phyloP scores from a whole-genome alignment of 2,888 invertebrate species.

The Drosophila lacicola region DNA sequence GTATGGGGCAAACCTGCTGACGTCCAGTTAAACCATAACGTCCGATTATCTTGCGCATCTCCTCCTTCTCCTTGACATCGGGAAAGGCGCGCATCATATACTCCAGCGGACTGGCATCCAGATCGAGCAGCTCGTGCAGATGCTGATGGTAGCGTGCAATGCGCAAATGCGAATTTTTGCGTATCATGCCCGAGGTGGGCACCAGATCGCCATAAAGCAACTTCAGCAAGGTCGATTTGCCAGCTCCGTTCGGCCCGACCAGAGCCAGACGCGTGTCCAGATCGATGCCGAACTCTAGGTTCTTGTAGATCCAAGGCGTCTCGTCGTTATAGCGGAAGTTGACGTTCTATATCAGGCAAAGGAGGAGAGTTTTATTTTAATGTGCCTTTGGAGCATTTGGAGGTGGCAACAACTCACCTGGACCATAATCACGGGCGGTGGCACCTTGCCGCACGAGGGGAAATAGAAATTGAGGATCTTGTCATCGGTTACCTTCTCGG shows the following conservation, averaged over 20 bases:
- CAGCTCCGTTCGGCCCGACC: constrained; percentile 99
- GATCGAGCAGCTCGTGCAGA: constrained; percentile 96
- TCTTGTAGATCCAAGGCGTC: constrained; percentile 96
- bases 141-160: constrained; percentile 99
- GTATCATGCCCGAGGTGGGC: constrained; percentile 98
- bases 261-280: constrained; percentile 97
- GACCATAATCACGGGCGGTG: constrained; percentile 99
- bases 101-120: constrained; percentile 97
- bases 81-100: constrained; percentile 99
- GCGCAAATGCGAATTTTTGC: constrained; percentile 98
- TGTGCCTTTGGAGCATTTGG: background rate
- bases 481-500: constrained; percentile 96
- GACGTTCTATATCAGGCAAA: constrained; percentile 89
- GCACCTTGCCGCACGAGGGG: constrained; percentile 97
- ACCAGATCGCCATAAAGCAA: constrained; percentile 97
- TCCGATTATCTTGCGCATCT: constrained; percentile 99
- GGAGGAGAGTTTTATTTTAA: background rate
- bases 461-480: constrained; percentile 98
- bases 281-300: constrained; percentile 99
- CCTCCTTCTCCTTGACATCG: constrained; percentile 98
- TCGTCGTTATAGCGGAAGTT: constrained; percentile 96
- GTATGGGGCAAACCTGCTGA: constrained; percentile 91
- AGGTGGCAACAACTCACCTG: constrained; percentile 86
- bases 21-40: constrained; percentile 98
- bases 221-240: constrained; percentile 98